A percentile compares a stretch with the other conserved stretches of the same genome.
Conservation (phyloP, 2,113 vertebrate genomes). For the Grammomys surdaster region DNA sequence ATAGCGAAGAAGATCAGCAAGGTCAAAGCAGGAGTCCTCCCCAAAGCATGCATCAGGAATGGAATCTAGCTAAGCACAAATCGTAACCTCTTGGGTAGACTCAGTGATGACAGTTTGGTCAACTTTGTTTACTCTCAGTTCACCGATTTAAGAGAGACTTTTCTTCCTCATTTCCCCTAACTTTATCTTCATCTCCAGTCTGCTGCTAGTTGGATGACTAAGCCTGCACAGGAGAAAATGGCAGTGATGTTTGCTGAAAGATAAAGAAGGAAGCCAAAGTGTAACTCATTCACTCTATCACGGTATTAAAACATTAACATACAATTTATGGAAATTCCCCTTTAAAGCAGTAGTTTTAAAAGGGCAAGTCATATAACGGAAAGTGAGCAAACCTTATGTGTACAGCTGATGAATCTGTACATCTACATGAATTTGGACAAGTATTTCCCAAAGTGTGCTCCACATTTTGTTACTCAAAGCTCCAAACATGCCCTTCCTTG, state of each 20-base stretch:
- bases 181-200: background rate
- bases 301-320: background rate
- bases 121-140: background rate
- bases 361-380: background rate
- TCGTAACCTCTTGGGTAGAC: background rate
- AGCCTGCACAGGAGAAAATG: background rate
- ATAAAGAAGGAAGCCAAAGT: background rate
- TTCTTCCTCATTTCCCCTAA: background rate
- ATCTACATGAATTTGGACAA: background rate
- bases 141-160: background rate
- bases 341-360: background rate
- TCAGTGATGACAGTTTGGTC: background rate
- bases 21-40: background rate
- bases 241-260: background rate
- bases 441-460: background rate
- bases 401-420: background rate
- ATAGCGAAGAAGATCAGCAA: conserved; percentile 18
- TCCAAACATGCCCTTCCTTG: background rate
- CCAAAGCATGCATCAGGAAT: background rate
- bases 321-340: background rate
- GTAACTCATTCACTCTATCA: background rate
- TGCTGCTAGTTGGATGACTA: background rate
- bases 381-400: background rate
- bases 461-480: background rate
- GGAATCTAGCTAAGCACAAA: background rate